These are phyloP conservation scores for Scartelaos histophorus DNA, from an alignment of 2,113 vertebrate genomes.

Conservation along the genomic window DNA sequence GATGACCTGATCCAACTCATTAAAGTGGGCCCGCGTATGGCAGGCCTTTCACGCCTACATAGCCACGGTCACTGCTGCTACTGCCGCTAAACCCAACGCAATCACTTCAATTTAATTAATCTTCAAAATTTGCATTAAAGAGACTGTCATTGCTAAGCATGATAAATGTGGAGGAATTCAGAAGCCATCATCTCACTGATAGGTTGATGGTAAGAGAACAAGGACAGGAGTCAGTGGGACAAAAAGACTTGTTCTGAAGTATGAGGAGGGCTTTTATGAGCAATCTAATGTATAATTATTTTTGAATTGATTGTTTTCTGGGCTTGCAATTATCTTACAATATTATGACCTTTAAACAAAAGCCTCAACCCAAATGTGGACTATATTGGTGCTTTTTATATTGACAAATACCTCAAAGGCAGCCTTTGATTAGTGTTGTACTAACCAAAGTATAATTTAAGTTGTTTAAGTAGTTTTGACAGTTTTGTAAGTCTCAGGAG, in stretches of 20 bases:
- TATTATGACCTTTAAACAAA: neutral
- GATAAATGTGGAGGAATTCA: conserved; percentile 49
- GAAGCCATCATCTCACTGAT: conserved; percentile 22
- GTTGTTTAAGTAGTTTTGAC: too few species aligned
- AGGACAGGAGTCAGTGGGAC: conserved; percentile 11
- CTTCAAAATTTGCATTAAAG: conserved; percentile 57
- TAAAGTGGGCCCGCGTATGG: conserved; percentile 56
- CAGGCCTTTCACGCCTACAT: conserved; percentile 58
- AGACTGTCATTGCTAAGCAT: conserved; percentile 47
- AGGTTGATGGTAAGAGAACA: conserved; percentile 14
- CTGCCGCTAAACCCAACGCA: conserved; percentile 44
- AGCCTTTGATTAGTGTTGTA: neutral
- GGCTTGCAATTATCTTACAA: neutral
- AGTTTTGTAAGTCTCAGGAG: too few species aligned
- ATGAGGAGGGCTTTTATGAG: neutral
- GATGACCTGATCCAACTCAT: conserved; percentile 68
- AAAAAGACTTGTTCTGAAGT: neutral
- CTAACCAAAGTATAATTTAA: too few species aligned
- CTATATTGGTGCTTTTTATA: neutral
- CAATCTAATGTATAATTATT: neutral
- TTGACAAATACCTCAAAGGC: neutral
- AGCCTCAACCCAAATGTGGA: too few species aligned
- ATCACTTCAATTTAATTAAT: conserved; percentile 57
- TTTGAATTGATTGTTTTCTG: neutral
- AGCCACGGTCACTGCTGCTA: conserved; percentile 50